phyloP scores from a whole-genome alignment of 2,797 vertebrate species.

The Australoheros facetus region DNA sequence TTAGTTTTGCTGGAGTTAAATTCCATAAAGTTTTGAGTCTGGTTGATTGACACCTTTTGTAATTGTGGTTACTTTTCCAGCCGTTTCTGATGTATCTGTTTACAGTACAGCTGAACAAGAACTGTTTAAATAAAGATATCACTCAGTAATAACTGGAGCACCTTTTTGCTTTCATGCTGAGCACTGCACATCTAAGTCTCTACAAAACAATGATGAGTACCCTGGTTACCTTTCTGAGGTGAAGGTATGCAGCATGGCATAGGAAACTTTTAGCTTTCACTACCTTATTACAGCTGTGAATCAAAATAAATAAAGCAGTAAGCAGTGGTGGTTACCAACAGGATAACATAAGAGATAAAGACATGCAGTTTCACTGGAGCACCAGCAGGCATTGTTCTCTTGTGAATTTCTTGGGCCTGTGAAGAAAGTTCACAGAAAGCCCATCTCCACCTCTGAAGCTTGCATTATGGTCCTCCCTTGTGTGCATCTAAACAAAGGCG shows the following conservation, averaged over 20 bases:
- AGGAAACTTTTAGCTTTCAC: neutral
- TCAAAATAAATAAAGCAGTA: neutral
- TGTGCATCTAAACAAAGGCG: neutral
- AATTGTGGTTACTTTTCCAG: neutral
- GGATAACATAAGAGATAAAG: neutral
- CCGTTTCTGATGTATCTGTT: too few species aligned
- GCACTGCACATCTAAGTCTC: fast-evolving
- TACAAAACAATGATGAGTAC: neutral
- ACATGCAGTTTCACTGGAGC: fast-evolving
- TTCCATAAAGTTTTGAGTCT: neutral
- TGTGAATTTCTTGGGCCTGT: fast-evolving
- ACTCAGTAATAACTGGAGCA: fast-evolving
- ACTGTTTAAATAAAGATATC: neutral
- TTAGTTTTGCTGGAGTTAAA: neutral
- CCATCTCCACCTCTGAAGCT: neutral
- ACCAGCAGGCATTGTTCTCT: neutral
- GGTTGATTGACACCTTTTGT: neutral
- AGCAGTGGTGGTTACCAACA: fast-evolving
- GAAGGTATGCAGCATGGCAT: neutral
- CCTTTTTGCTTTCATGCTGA: fast-evolving
- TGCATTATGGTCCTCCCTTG: fast-evolving
- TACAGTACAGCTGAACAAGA: neutral
- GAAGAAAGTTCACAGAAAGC: neutral
- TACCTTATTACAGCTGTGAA: neutral
- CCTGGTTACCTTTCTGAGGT: neutral